These are phyloP conservation scores for Pomacea canaliculata DNA, from an alignment of 2,888 invertebrate species.

Conservation along the genomic window DNA sequence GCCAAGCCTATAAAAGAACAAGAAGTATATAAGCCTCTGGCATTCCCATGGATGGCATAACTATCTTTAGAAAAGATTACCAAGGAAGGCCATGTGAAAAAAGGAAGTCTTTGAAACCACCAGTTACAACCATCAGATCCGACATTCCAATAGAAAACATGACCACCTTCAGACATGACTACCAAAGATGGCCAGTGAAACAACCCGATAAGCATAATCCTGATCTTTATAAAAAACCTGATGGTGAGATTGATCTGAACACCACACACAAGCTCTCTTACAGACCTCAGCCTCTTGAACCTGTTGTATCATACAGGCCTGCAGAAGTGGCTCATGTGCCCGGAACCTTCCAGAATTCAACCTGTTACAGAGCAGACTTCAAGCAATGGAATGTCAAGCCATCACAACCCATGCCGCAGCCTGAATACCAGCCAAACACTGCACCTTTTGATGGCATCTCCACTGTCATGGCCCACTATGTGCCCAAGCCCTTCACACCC, in stretches of 20 bases:
- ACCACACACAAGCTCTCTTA: slow-evolving; percentile 63
- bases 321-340: slow-evolving; percentile 43
- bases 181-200: slow-evolving; percentile 53
- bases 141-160: slow-evolving; percentile 64
- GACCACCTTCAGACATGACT: slow-evolving; percentile 67
- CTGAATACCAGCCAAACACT: slow-evolving; percentile 59
- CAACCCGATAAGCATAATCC: slow-evolving; percentile 54
- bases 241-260: slow-evolving; percentile 62
- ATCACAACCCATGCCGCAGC: slow-evolving; percentile 42
- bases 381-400: slow-evolving; percentile 53
- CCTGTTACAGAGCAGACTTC: slow-evolving; percentile 61
- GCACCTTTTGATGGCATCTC: slow-evolving; percentile 67
- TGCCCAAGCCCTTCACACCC: slow-evolving; percentile 46
- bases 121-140: slow-evolving; percentile 41
- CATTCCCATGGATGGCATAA: slow-evolving; percentile 61
- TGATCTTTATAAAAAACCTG: slow-evolving; percentile 59
- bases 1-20: slow-evolving; percentile 44
- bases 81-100: slow-evolving; percentile 46
- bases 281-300: slow-evolving; percentile 51
- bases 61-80: slow-evolving; percentile 62
- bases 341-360: slow-evolving; percentile 58
- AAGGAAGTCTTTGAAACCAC: too few relatives aligned
- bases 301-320: slow-evolving; percentile 48
- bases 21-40: slow-evolving; percentile 54
- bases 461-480: slow-evolving; percentile 63